phyloP scores from a whole-genome alignment of 2,797 vertebrate genomes.

The Lepilemur ruficaudatus region DNA sequence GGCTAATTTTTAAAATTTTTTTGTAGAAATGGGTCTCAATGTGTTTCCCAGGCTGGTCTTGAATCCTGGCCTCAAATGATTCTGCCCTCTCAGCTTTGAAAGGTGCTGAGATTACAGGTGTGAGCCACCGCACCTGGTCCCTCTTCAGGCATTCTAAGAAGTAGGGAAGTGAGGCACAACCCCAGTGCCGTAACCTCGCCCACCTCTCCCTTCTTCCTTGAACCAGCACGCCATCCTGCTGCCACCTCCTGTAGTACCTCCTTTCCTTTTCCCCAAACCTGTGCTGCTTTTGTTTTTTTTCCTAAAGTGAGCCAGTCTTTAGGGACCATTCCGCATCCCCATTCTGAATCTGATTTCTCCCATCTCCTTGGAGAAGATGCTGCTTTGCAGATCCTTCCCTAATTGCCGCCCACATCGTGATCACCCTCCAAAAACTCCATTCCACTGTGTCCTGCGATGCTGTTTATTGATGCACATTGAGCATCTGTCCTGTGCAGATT shows the following conservation, averaged over 20 bases:
- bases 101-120: neutral
- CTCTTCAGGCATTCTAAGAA: neutral
- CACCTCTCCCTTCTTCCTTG: neutral
- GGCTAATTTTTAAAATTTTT: neutral
- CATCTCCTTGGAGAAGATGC: neutral
- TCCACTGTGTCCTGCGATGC: neutral
- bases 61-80: neutral
- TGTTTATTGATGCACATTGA: rapidly evolving
- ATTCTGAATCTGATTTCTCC: neutral
- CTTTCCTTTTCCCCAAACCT: neutral
- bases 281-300: neutral
- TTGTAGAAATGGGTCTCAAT: neutral
- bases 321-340: neutral
- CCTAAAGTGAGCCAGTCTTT: neutral
- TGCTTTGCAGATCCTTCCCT: neutral
- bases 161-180: neutral
- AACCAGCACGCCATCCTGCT: neutral
- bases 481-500: neutral
- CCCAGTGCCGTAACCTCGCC: neutral
- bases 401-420: rapidly evolving
- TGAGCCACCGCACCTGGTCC: no score
- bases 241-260: neutral
- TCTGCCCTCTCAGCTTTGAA: neutral
- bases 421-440: neutral
- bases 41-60: neutral